Evolutionary conservation across 2,113 vertebrate species (phyloP).

Genomic region (Phalacrocorax pelagicus): DNA sequence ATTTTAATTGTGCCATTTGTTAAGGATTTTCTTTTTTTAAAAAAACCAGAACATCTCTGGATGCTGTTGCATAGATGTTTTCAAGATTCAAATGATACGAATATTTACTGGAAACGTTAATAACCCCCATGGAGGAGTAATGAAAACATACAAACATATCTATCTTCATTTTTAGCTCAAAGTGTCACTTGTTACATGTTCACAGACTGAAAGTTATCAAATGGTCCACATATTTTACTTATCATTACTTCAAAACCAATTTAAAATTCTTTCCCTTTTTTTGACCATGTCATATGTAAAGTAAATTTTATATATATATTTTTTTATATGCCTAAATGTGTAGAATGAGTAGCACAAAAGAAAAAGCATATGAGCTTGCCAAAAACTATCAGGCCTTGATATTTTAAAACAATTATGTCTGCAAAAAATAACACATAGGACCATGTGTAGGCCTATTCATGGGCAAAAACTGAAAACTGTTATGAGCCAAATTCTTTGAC

Average conservation of each 20-base stretch:
- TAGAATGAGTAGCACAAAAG: not conserved
- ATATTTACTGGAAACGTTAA: not conserved
- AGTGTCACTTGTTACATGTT: not conserved
- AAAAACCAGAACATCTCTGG: not conserved
- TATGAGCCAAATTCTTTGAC: not conserved
- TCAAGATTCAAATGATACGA: not conserved
- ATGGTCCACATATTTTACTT: not conserved
- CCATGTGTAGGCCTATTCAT: not conserved
- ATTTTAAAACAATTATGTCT: conserved; percentile 18
- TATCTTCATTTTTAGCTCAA: not conserved
- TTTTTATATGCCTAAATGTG: not conserved
- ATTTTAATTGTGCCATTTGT: not conserved
- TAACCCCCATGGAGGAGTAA: not conserved
- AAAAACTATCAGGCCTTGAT: not conserved
- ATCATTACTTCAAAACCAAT: not conserved
- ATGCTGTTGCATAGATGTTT: not conserved
- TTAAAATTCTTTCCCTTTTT: not conserved
- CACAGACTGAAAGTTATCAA: not conserved
- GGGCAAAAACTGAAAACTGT: not conserved
- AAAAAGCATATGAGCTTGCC: not conserved
- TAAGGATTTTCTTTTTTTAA: not conserved
- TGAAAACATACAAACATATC: not conserved
- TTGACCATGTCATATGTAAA: not conserved
- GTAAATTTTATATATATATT: not conserved
- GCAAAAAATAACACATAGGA: not conserved